These are phyloP conservation scores for Eristalinus aeneus DNA, from an alignment of 2,888 invertebrate genomes.

Conservation along the genomic window DNA sequence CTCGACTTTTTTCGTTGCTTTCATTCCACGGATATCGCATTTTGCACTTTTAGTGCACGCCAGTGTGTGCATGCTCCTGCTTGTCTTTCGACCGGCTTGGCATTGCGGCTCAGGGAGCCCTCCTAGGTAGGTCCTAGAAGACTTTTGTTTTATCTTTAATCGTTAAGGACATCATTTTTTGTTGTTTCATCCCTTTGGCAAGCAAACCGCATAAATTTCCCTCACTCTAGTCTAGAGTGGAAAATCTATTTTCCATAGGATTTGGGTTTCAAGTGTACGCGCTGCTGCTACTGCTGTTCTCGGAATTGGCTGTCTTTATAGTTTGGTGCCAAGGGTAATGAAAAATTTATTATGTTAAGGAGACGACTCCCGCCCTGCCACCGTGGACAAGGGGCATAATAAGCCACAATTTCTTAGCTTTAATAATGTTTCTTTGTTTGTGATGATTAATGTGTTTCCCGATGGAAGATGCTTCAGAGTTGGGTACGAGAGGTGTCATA, in stretches of 20 bases:
- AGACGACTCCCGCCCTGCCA: background rate
- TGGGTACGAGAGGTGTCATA: background rate
- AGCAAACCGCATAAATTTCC: constrained; percentile 46
- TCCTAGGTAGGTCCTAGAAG: constrained; percentile 1
- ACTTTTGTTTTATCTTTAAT: constrained; percentile 36
- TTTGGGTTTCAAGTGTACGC: background rate
- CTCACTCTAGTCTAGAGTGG: background rate
- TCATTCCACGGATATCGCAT: background rate
- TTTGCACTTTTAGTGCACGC: background rate
- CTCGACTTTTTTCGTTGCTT: constrained; percentile 13
- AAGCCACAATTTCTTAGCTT: background rate
- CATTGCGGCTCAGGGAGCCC: constrained; percentile 1
- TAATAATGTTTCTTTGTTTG: background rate
- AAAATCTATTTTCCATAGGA: constrained; percentile 5
- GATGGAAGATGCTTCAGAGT: no score
- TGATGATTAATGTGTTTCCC: background rate
- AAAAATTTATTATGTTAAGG: constrained; percentile 5
- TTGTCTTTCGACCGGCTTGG: constrained; percentile 32
- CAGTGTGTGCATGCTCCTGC: constrained; percentile 31
- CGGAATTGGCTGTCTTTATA: background rate
- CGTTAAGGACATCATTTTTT: constrained; percentile 22
- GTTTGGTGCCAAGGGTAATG: constrained; percentile 8
- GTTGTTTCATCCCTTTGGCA: constrained; percentile 50
- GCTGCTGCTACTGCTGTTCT: background rate
- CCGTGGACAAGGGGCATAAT: background rate